Evolutionary conservation across 2,888 invertebrate species (phyloP).

Genomic region (Artemia sinica): DNA sequence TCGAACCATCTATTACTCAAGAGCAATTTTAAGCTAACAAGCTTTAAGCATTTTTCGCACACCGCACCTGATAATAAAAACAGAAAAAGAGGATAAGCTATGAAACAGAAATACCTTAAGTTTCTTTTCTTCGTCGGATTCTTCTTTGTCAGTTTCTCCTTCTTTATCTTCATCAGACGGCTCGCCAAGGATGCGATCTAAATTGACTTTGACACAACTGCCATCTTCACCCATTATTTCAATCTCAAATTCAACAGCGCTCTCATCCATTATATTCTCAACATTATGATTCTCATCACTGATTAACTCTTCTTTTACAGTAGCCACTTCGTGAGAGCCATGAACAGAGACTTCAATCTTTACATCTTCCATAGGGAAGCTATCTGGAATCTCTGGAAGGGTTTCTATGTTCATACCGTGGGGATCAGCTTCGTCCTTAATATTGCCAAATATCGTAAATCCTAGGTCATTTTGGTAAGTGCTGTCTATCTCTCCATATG

Average conservation of each 20-base stretch:
- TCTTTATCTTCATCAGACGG: neutral
- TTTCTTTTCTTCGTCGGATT: too few species aligned
- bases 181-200: neutral
- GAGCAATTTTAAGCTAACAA: too few species aligned
- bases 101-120: too few species aligned
- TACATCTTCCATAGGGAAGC: constrained; percentile 9
- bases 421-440: neutral
- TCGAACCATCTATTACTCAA: too few species aligned
- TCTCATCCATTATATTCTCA: neutral
- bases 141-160: too few species aligned
- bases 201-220: neutral
- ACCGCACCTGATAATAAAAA: too few species aligned
- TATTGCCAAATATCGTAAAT: constrained; percentile 5
- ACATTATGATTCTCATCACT: neutral
- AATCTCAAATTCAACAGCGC: constrained; percentile 6
- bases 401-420: neutral
- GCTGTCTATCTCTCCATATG: neutral
- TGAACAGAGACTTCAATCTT: neutral
- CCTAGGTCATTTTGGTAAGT: neutral
- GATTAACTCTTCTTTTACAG: neutral
- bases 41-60: too few species aligned
- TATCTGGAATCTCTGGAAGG: neutral
- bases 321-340: neutral
- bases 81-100: too few species aligned
- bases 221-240: neutral